phyloP scores from a whole-genome alignment of 2,888 invertebrate species.

The Drosophila neotestacea region DNA sequence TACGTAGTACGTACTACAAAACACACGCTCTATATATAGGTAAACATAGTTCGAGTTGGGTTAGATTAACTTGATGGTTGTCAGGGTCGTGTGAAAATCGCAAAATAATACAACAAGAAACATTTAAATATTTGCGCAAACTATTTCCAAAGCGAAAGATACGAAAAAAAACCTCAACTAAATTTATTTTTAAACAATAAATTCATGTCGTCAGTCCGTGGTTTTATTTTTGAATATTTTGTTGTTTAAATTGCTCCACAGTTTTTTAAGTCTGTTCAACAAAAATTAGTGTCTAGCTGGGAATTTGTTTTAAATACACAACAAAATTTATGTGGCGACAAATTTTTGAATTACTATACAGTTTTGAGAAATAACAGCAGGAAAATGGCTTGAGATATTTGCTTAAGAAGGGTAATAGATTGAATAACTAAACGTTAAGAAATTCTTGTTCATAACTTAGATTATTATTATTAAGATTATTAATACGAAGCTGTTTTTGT shows the following conservation, averaged over 20 bases:
- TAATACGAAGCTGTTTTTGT: too few relatives aligned
- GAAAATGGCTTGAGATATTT: slow-evolving; percentile 6
- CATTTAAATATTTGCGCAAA: slow-evolving; percentile 47
- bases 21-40: slow-evolving; percentile 8
- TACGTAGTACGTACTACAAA: not conserved
- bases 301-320: slow-evolving; percentile 40
- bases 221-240: slow-evolving; percentile 40
- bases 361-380: not conserved
- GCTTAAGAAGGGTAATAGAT: not conserved
- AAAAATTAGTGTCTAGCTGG: slow-evolving; percentile 56
- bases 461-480: too few relatives aligned
- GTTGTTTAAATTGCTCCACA: slow-evolving; percentile 25
- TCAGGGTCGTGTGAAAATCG: slow-evolving; percentile 53
- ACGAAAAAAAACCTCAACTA: not conserved
- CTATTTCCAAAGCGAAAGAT: slow-evolving; percentile 27
- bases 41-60: slow-evolving; percentile 15
- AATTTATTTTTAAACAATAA: slow-evolving; percentile 35
- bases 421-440: not conserved
- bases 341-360: slow-evolving; percentile 27
- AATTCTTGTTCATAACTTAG: too few relatives aligned
- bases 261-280: slow-evolving; percentile 24
- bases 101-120: slow-evolving; percentile 8
- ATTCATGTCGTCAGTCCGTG: slow-evolving; percentile 54
- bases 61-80: slow-evolving; percentile 5
- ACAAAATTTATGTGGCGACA: slow-evolving; percentile 52